These are phyloP conservation scores for Streblospio benedicti DNA, from an alignment of 1,140 invertebrate genomes.

Conservation along the genomic window DNA sequence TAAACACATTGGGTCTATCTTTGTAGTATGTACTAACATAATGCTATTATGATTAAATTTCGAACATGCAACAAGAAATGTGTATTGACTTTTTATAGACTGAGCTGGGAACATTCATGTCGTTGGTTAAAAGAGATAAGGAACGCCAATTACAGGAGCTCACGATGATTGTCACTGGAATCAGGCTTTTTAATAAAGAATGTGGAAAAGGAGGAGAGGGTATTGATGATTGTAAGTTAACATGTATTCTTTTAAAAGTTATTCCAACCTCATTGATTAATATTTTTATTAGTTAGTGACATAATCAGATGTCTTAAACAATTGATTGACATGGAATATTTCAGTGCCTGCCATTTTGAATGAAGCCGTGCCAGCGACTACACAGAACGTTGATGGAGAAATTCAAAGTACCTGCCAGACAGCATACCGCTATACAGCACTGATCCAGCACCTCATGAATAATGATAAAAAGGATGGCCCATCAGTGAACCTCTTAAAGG, in stretches of 20 bases:
- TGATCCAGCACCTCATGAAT: conserved; percentile 36
- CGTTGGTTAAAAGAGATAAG: conserved; percentile 48
- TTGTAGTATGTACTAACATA: no score
- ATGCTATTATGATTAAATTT: no score
- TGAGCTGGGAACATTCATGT: conserved; percentile 59
- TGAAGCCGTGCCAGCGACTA: conserved; percentile 47
- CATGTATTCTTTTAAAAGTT: not conserved
- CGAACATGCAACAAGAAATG: no score
- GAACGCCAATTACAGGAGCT: conserved; percentile 47
- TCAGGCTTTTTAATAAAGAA: conserved; percentile 49
- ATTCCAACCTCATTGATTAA: not conserved
- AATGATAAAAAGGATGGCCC: conserved; percentile 19
- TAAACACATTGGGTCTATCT: no score
- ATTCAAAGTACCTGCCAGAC: conserved; percentile 36
- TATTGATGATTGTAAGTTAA: conserved; percentile 47
- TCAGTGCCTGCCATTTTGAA: conserved; percentile 47
- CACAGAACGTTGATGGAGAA: conserved; percentile 44
- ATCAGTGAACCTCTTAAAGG: conserved; percentile 32
- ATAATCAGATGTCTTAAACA: not conserved
- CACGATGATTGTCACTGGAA: conserved; percentile 47
- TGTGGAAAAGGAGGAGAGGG: conserved; percentile 49
- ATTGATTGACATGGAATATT: conserved; percentile 3
- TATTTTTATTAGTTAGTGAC: not conserved
- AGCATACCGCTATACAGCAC: conserved; percentile 42
- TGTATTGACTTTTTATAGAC: no score